Evolutionary conservation across 1,140 invertebrate species (phyloP), one percentile per base, ranked within the genome.

Genomic region (Arion vulgaris): DNA sequence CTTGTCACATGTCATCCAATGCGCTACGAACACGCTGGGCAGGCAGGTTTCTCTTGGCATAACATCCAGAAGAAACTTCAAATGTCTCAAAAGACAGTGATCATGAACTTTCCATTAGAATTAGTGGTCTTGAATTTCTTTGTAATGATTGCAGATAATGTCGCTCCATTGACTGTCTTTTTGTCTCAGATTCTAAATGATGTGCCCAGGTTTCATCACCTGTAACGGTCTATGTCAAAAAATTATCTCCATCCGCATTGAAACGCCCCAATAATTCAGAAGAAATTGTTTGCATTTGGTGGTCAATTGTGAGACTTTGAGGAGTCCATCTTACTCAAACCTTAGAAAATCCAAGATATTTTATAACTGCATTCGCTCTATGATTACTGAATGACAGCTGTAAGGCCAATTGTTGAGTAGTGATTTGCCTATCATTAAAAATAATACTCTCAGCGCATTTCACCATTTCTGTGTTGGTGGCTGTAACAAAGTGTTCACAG

Each of bases 381-480:
- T 23, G 9, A 45, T 7, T 45, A 15, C 41, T 45, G 41, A 45
- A 5, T 45, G 41, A 45, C 41, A 57, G 15, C 53, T 57, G 53
- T 57, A 57, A 57, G 53, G 53, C 53, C 26, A 57, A 19, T n/a
- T 57, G 53, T 57, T 57, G 53, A 57, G 53, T 57, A 57, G 53
- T 57, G 53, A 57, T 57, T 57, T 23, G 53, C 15, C 53, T 57
- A 57, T 57, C 19, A 57, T 9, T 57, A 57, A 57, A 23, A 57
- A 57, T 57, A 57, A 57, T 57, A 23, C 53, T 23, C 53, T 57
- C 26, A 57, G 26, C 26, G 53, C 53, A 57, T 57, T 57, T 57
- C 53, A 57, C 9, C 53, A 57, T 57, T 57, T 57, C 53, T 57
- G 53, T 23, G 53, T 57, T 57, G 19, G 53, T 57, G 53, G 53